These are phyloP conservation scores for Megaleporinus macrocephalus DNA, from an alignment of 2,113 vertebrate genomes.

Conservation along the genomic window DNA sequence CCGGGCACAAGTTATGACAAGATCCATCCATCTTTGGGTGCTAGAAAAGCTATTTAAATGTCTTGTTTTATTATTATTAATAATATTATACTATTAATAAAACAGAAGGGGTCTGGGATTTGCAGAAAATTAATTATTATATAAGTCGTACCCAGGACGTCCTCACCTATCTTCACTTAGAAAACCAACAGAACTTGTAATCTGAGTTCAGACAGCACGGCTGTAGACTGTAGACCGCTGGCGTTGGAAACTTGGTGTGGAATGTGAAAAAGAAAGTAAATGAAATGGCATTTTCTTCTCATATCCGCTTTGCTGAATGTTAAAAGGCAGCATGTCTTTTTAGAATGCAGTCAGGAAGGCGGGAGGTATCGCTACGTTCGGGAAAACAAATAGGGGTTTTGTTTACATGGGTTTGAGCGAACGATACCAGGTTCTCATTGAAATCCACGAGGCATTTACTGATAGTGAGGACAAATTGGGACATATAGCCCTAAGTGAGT, in stretches of 20 bases:
- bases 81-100: no score
- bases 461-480: slow-evolving; percentile 31
- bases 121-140: no score
- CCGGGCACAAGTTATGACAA: no score
- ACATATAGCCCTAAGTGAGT: slow-evolving; percentile 23
- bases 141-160: no score
- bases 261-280: not conserved
- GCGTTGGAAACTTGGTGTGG: not conserved
- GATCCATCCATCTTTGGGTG: no score
- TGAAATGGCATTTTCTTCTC: not conserved
- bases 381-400: slow-evolving; percentile 27
- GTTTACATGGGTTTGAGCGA: slow-evolving; percentile 8
- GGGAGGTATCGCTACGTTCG: slow-evolving; percentile 1
- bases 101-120: no score
- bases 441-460: slow-evolving; percentile 14
- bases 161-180: no score
- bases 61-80: no score
- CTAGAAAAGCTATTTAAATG: no score
- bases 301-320: not conserved
- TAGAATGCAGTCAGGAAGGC: slow-evolving; percentile 18
- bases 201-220: no score
- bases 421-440: slow-evolving; percentile 10
- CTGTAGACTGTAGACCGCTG: not conserved
- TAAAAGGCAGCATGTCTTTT: not conserved
- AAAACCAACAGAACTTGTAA: no score